Evolutionary conservation across 2,888 invertebrate genomes (phyloP), one percentile per base, ranked within the genome.

Genomic region (Drosophila recens): DNA sequence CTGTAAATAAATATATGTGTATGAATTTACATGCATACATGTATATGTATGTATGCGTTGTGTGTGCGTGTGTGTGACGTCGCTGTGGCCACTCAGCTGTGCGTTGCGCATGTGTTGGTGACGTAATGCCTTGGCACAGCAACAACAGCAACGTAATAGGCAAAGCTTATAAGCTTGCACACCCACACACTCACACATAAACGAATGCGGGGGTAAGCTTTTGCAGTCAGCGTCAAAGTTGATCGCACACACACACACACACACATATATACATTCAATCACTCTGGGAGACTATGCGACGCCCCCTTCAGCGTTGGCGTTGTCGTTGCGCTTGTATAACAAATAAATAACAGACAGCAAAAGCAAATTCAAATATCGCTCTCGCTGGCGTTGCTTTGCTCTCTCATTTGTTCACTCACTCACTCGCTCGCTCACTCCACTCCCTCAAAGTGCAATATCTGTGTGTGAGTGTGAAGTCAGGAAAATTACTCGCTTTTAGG

Each of bases 101-200:
- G 77, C 79, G 87, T 77, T 85, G 87, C 85, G 86, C 86, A 87
- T 87, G 87, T 86, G 85, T 87, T 86, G 83, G 86, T 86, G 86
- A 86, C 86, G 86, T 87, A 86, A 86, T 87, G 65, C 66, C 23
- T 57, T 53, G 67, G 51, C 67, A 72, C 72, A 67, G 67, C 54
- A 64, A 72, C 42, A 76, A 72, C 80, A 83, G n/a, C n/a, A n/a
- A n/a, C 75, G 78, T 75, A 84, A 80, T 74, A 70, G 45, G 52
- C 36, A 63, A 68, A 77, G 79, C 81, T 77, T 56, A 52, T 72
- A 57, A 63, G 72, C 72, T 72, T 68, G 63, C 43, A 49, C 82
- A 63, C 73, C 76, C 77, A 17, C 17, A 17, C 77, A 77, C n/a
- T n/a, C n/a, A n/a, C 70, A 72, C 71, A 69, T 10, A 52, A 30